Conservation (phyloP, 2,113 vertebrate genomes). For the Camelus bactrianus region DNA sequence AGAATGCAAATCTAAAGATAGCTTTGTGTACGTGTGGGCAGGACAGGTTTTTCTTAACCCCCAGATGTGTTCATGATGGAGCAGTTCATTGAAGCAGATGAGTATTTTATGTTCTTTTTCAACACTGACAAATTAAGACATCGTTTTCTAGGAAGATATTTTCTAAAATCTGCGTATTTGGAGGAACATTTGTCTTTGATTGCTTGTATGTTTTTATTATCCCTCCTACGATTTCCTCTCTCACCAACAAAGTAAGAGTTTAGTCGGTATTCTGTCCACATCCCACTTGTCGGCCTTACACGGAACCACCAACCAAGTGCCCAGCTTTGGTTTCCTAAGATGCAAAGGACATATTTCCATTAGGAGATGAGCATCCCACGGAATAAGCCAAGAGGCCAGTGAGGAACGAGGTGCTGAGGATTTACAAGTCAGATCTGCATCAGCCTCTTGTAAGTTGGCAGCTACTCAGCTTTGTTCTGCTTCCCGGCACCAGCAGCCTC, state of each 20-base stretch:
- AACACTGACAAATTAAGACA: background rate
- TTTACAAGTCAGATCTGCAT: background rate
- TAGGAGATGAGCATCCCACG: background rate
- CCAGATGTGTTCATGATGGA: background rate
- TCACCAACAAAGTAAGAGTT: background rate
- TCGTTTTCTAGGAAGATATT: background rate
- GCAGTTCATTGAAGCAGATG: background rate
- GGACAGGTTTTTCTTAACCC: background rate
- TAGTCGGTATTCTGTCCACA: rapidly evolving
- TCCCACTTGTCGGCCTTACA: rapidly evolving
- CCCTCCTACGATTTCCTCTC: background rate
- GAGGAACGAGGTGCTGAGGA: background rate
- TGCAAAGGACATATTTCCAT: background rate
- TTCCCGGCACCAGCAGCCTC: rapidly evolving
- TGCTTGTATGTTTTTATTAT: too few relatives aligned
- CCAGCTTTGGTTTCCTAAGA: background rate
- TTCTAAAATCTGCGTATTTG: background rate
- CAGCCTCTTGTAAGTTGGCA: rapidly evolving
- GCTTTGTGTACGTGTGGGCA: rapidly evolving
- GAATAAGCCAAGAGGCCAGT: background rate
- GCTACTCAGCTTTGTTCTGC: rapidly evolving
- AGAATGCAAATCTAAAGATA: background rate
- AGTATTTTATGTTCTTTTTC: background rate
- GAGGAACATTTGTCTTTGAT: background rate
- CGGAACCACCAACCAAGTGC: too few relatives aligned